Conservation (phyloP, 92 coral and sea anemone genomes). For the Isaurus tuberculatus region DNA sequence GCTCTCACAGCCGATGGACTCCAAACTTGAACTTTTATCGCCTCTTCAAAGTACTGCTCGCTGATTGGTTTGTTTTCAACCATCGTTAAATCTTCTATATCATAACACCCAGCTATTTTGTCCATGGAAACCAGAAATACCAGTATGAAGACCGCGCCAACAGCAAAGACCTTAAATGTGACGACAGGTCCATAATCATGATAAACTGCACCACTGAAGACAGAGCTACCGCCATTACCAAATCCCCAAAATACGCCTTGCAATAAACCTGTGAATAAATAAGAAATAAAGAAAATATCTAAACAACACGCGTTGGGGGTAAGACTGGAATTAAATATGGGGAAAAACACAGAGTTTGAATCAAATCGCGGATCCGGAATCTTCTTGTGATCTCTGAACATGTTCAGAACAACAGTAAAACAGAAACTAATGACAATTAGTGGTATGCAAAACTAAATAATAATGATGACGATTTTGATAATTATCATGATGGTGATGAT, state of each 20-base stretch:
- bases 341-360: neutral
- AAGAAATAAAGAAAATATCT: too few relatives aligned
- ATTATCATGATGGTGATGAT: too few relatives aligned
- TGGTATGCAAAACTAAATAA: too few relatives aligned
- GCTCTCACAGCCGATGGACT: too few relatives aligned
- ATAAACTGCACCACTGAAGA: constrained; percentile 69
- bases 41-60: too few relatives aligned
- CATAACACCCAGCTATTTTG: neutral
- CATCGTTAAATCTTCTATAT: neutral
- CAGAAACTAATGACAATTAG: too few relatives aligned
- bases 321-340: neutral
- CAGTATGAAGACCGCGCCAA: constrained; percentile 39
- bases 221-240: constrained; percentile 77
- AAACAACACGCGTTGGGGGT: neutral
- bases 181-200: constrained; percentile 53
- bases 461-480: too few relatives aligned
- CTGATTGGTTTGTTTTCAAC: too few relatives aligned
- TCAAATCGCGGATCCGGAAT: neutral
- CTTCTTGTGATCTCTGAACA: too few relatives aligned
- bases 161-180: constrained; percentile 61
- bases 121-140: constrained; percentile 31
- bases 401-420: too few relatives aligned
- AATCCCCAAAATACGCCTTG: constrained; percentile 82
- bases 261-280: constrained; percentile 51
- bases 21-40: too few relatives aligned